These are phyloP conservation scores for Calonectris borealis DNA, from an alignment of 2,113 vertebrate species.

Conservation along the genomic window DNA sequence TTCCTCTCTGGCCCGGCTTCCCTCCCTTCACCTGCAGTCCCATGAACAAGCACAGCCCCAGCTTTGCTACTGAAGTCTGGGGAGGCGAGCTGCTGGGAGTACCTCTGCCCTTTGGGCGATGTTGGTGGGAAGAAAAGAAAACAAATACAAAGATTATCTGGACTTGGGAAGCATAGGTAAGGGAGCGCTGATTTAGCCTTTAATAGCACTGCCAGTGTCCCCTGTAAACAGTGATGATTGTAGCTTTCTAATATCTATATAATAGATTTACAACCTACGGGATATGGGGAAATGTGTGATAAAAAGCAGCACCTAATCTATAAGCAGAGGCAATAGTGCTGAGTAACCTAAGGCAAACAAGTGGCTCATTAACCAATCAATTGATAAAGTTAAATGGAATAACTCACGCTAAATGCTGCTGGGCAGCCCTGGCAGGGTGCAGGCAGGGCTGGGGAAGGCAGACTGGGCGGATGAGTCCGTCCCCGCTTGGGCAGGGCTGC, in stretches of 20 bases:
- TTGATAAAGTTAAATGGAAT: neutral
- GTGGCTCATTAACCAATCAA: slow-evolving; percentile 43
- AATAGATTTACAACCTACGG: neutral
- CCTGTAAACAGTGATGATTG: neutral
- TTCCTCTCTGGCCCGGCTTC: neutral
- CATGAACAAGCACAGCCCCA: neutral
- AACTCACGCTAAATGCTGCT: neutral
- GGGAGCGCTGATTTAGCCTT: neutral
- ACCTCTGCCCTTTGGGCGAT: neutral
- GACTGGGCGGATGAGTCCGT: fast-evolving
- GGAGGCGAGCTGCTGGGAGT: neutral
- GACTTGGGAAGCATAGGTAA: neutral
- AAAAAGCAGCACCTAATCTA: slow-evolving; percentile 5
- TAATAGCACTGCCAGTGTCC: neutral
- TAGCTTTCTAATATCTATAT: neutral
- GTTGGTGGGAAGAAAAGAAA: neutral
- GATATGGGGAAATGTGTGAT: neutral
- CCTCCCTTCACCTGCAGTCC: neutral
- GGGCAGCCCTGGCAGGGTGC: neutral
- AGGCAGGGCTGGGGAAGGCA: neutral
- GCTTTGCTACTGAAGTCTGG: neutral
- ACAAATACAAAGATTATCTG: neutral
- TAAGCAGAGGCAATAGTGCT: neutral
- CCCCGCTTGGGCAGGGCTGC: neutral
- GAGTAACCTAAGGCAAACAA: slow-evolving; percentile 39